These are phyloP conservation scores for Nasua narica DNA, from an alignment of 2,797 vertebrate species.

Conservation along the genomic window DNA sequence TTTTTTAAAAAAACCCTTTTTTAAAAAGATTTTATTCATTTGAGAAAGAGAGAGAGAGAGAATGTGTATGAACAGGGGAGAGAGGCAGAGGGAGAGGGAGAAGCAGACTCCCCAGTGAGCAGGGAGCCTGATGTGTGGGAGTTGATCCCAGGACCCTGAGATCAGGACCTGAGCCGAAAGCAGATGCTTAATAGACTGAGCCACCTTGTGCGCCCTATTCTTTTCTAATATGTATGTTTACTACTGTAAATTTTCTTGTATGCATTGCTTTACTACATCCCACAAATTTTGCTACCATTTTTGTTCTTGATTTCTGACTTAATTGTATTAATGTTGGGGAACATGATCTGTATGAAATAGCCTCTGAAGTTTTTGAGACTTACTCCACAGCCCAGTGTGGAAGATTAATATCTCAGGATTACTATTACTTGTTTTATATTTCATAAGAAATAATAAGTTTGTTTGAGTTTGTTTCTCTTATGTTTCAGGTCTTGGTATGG, in stretches of 20 bases:
- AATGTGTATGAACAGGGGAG: not conserved
- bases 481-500: constrained; percentile 95
- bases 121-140: not conserved
- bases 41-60: too few relatives aligned
- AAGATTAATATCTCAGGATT: not conserved
- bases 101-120: not conserved
- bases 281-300: not conserved
- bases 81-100: not conserved
- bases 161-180: not conserved
- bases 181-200: too few relatives aligned
- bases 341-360: not conserved
- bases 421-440: not conserved
- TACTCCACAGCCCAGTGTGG: not conserved
- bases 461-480: not conserved
- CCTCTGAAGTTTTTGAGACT: not conserved
- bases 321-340: not conserved
- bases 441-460: not conserved
- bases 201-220: too few relatives aligned
- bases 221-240: not conserved
- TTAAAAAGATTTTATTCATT: too few relatives aligned
- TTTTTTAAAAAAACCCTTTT: not conserved
- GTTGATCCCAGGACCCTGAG: not conserved
- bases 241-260: not conserved
- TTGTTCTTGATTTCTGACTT: not conserved
- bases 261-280: not conserved